These are phyloP conservation scores for Platycheirus albimanus DNA, from an alignment of 2,888 invertebrate genomes.

Conservation along the genomic window DNA sequence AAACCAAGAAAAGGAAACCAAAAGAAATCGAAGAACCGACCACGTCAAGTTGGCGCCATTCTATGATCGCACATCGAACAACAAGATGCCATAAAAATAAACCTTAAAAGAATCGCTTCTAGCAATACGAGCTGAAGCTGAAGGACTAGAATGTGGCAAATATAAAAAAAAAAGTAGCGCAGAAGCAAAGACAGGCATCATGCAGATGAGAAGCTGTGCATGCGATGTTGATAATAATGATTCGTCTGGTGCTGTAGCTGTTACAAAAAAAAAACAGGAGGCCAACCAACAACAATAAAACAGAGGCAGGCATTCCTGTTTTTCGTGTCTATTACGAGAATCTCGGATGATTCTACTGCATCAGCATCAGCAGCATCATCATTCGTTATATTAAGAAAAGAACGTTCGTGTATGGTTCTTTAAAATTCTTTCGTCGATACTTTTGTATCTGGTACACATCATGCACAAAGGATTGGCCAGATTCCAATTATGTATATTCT, in stretches of 20 bases:
- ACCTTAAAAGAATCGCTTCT: constrained; percentile 43
- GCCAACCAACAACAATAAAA: constrained; percentile 4
- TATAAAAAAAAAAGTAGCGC: not conserved
- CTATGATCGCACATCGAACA: constrained; percentile 59
- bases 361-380: constrained; percentile 9
- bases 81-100: constrained; percentile 43
- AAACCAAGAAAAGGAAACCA: constrained; percentile 2
- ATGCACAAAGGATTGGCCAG: constrained; percentile 59
- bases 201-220: constrained; percentile 42
- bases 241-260: constrained; percentile 44
- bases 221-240: constrained; percentile 47
- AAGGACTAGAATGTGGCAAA: constrained; percentile 36
- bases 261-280: constrained; percentile 6
- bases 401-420: constrained; percentile 34
- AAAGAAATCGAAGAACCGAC: constrained; percentile 45
- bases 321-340: constrained; percentile 63
- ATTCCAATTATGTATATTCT: constrained; percentile 56
- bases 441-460: constrained; percentile 29
- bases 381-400: too few species aligned
- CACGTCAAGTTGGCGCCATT: constrained; percentile 72
- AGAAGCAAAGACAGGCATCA: not conserved
- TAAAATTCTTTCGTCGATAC: constrained; percentile 36
- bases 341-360: constrained; percentile 43
- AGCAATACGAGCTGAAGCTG: constrained; percentile 10
- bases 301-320: constrained; percentile 56